phyloP scores from a whole-genome alignment of 23 tunicate species.

The Styela plicata region DNA sequence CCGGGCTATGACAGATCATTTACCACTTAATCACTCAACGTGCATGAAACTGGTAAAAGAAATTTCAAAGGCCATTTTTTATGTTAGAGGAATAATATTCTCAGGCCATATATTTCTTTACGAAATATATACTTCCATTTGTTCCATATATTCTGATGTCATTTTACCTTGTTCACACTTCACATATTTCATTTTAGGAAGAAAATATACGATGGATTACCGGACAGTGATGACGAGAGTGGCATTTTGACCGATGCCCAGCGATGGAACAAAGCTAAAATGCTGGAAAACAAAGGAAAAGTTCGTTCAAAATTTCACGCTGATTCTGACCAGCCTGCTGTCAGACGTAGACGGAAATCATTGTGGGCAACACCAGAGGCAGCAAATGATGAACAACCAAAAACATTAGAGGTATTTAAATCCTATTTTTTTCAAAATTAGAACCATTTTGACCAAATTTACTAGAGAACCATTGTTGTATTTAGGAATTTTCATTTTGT shows the following conservation, averaged over 20 bases:
- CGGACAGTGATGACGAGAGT: conserved; percentile 5
- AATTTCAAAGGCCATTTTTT: no score
- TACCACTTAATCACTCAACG: no score
- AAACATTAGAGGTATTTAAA: background rate
- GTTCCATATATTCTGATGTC: no score
- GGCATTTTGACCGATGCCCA: conserved; percentile 25
- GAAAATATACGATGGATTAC: conserved; percentile 11
- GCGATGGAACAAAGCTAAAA: conserved; percentile 18
- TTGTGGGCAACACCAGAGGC: conserved; percentile 13
- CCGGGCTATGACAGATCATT: background rate
- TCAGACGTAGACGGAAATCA: background rate
- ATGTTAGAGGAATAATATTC: no score
- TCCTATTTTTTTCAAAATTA: background rate
- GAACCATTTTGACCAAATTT: no score
- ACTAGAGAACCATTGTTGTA: no score
- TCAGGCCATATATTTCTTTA: no score
- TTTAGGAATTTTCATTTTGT: no score
- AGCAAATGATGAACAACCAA: background rate
- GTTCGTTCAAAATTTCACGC: conserved; percentile 11
- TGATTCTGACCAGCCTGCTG: conserved; percentile 1
- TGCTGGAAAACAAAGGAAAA: conserved; percentile 23
- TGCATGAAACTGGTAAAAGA: no score
- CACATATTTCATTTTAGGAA: no score
- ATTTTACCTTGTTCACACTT: background rate
- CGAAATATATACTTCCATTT: no score